Evolutionary conservation across 2,797 vertebrate genomes (phyloP).

Genomic region (Rousettus madagascariensis): DNA sequence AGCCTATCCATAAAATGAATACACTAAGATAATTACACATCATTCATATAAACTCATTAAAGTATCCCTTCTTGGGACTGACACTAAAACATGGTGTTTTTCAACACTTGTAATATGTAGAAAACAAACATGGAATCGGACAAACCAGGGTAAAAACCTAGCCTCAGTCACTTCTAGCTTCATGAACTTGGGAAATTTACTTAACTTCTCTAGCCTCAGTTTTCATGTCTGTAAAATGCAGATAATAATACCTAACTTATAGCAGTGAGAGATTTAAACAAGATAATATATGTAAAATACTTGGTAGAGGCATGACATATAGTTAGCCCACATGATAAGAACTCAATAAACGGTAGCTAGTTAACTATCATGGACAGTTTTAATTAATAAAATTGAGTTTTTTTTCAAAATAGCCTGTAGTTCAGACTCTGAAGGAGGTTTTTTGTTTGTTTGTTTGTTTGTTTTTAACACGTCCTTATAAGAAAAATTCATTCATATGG

Average conservation of each 20-base stretch:
- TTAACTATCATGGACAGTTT: slow-evolving; percentile 56
- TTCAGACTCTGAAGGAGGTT: slow-evolving; percentile 49
- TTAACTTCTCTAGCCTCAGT: slow-evolving; percentile 18
- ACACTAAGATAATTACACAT: neutral
- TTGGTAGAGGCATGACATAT: neutral
- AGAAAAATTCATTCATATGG: slow-evolving; percentile 55
- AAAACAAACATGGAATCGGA: neutral
- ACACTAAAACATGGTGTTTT: slow-evolving; percentile 2
- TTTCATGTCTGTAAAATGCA: slow-evolving; percentile 40
- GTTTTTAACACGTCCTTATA: slow-evolving; percentile 61
- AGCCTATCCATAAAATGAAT: neutral
- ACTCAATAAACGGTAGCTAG: slow-evolving; percentile 42
- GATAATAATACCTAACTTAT: slow-evolving; percentile 7
- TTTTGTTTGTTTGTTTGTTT: neutral
- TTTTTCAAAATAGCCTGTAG: slow-evolving; percentile 55
- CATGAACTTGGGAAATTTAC: neutral
- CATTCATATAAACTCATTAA: neutral
- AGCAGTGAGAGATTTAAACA: slow-evolving; percentile 45
- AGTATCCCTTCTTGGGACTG: neutral
- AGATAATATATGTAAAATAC: slow-evolving; percentile 41
- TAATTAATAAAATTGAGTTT: slow-evolving; percentile 71
- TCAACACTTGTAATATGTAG: neutral
- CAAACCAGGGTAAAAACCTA: neutral
- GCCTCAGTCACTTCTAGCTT: neutral
- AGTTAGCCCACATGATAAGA: slow-evolving; percentile 33